Conservation (phyloP, 2,113 vertebrate genomes). For the Nettapus auritus region DNA sequence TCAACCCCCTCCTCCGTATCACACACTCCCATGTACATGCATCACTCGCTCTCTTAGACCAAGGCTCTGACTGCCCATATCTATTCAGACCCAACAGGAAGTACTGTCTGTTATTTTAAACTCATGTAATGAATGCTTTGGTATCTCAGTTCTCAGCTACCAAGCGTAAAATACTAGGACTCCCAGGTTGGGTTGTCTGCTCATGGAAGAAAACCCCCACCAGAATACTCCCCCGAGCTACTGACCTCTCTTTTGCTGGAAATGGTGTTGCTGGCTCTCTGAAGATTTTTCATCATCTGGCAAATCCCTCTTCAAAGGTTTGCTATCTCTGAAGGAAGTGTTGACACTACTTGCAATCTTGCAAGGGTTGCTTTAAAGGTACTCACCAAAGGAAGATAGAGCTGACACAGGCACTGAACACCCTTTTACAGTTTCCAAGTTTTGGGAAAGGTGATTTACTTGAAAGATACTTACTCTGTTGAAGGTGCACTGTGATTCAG, state of each 20-base stretch:
- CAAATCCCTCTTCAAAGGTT: slow-evolving; percentile 11
- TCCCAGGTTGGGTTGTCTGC: not conserved
- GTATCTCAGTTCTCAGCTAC: not conserved
- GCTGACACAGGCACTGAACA: not conserved
- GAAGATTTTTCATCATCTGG: not conserved
- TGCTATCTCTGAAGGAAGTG: not conserved
- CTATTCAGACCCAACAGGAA: not conserved
- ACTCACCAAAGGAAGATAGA: not conserved
- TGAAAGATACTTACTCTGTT: not conserved
- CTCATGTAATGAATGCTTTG: not conserved
- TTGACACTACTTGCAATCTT: not conserved
- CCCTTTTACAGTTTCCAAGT: not conserved
- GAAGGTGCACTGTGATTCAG: not conserved
- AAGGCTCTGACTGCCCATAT: not conserved
- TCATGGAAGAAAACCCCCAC: not conserved
- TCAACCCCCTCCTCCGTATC: not conserved
- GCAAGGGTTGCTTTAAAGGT: not conserved
- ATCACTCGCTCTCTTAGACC: not conserved
- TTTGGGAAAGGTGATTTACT: not conserved
- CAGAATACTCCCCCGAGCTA: not conserved
- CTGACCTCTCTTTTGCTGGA: not conserved
- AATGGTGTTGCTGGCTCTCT: not conserved
- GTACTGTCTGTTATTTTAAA: not conserved
- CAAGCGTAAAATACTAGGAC: not conserved
- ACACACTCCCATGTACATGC: not conserved